These are phyloP conservation scores for Caenorhabditis sulstoni DNA, from an alignment of 2,888 invertebrate genomes.

Conservation along the genomic window DNA sequence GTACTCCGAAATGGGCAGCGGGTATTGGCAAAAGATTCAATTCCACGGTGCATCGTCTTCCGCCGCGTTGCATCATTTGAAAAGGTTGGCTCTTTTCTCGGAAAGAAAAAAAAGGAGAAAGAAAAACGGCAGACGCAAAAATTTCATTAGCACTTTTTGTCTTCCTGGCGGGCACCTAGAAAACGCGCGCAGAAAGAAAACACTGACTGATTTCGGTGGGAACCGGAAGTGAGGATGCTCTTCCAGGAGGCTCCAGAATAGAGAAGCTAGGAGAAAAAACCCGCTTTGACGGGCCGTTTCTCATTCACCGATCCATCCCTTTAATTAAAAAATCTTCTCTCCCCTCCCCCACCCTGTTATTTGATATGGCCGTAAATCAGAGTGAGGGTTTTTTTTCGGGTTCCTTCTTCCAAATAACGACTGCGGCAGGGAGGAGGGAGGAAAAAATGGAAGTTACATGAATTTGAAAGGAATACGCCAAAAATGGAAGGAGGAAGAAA, in stretches of 20 bases:
- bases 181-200: no score
- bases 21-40: conserved; percentile 73
- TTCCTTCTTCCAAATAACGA: conserved; percentile 10
- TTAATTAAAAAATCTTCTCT: conserved; percentile 36
- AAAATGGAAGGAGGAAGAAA: neutral
- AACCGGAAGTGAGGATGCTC: neutral
- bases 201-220: neutral
- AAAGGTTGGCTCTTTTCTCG: conserved; percentile 64
- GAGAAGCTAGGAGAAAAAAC: no score
- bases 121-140: neutral
- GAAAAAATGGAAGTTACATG: neutral
- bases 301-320: conserved; percentile 12
- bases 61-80: conserved; percentile 72
- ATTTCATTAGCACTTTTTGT: conserved; percentile 34
- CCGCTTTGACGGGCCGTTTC: neutral
- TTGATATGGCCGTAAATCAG: conserved; percentile 24
- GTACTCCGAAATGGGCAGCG: conserved; percentile 68
- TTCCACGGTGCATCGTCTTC: conserved; percentile 74
- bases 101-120: neutral
- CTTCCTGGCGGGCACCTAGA: neutral
- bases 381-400: conserved; percentile 5
- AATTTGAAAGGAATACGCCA: neutral
- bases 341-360: conserved; percentile 12
- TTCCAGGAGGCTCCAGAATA: no score
- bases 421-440: no score